These are phyloP conservation scores for Mirza zaza DNA, from an alignment of 2,113 vertebrate species.

Conservation along the genomic window DNA sequence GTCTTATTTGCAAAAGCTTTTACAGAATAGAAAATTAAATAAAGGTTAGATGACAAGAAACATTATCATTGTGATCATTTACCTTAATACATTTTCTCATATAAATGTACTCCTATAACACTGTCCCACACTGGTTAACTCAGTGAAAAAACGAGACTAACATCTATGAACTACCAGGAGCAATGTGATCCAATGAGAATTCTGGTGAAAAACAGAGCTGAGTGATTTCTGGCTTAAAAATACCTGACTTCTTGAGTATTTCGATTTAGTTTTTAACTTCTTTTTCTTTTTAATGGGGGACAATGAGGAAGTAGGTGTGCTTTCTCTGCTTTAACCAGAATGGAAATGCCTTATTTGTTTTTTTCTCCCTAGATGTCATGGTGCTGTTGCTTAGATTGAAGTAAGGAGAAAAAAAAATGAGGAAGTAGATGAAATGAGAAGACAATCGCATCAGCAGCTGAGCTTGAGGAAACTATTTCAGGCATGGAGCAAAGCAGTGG, in stretches of 20 bases:
- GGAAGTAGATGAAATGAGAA: neutral
- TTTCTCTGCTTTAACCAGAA: neutral
- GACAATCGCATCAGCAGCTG: neutral
- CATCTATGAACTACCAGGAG: neutral
- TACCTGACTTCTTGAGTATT: neutral
- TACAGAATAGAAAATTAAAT: neutral
- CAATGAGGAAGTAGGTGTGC: accelerated
- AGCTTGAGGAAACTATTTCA: neutral
- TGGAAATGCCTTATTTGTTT: neutral
- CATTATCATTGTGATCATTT: neutral
- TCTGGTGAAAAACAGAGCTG: neutral
- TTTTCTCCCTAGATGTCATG: neutral
- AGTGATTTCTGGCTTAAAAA: neutral
- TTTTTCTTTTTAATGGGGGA: neutral
- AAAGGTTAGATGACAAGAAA: neutral
- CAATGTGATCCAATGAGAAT: neutral
- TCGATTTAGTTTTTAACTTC: neutral
- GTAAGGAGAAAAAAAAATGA: neutral
- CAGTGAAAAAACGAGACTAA: neutral
- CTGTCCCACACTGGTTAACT: neutral
- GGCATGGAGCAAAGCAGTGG: neutral
- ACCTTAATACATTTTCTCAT: neutral
- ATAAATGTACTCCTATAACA: neutral
- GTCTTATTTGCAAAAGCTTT: neutral
- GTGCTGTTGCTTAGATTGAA: neutral